phyloP scores from a whole-genome alignment of 2,888 invertebrate species.

The Branchellion lobata region DNA sequence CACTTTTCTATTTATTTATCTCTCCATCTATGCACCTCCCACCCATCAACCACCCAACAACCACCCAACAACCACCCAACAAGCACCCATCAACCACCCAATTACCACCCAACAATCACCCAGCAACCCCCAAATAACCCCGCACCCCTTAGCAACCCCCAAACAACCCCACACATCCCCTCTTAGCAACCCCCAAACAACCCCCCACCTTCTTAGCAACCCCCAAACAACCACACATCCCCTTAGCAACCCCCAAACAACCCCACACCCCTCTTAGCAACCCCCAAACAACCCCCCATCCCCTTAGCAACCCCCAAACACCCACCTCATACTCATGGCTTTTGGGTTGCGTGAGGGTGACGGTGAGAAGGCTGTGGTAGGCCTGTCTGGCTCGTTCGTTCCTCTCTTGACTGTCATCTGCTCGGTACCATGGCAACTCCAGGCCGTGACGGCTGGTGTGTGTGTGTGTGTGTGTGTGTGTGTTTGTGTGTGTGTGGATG shows the following conservation, averaged over 20 bases:
- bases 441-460: slow-evolving; percentile 56
- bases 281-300: no score
- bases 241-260: no score
- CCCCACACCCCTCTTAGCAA: no score
- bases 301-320: no score
- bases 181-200: no score
- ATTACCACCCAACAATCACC: neutral
- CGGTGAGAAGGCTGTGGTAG: slow-evolving; percentile 60
- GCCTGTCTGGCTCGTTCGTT: slow-evolving; percentile 69
- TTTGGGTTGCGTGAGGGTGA: slow-evolving; percentile 59
- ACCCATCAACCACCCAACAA: neutral
- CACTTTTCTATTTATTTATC: neutral
- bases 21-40: neutral
- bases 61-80: no score
- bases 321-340: slow-evolving; percentile 56
- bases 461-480: slow-evolving; percentile 22
- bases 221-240: no score
- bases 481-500: slow-evolving; percentile 14
- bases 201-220: no score
- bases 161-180: neutral
- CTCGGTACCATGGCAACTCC: slow-evolving; percentile 79
- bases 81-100: neutral
- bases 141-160: neutral
- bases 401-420: slow-evolving; percentile 75
- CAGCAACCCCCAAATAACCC: neutral